Base-by-base conservation (phyloP, 2,888 invertebrate genomes). In the Polyploca ridens region DNA sequence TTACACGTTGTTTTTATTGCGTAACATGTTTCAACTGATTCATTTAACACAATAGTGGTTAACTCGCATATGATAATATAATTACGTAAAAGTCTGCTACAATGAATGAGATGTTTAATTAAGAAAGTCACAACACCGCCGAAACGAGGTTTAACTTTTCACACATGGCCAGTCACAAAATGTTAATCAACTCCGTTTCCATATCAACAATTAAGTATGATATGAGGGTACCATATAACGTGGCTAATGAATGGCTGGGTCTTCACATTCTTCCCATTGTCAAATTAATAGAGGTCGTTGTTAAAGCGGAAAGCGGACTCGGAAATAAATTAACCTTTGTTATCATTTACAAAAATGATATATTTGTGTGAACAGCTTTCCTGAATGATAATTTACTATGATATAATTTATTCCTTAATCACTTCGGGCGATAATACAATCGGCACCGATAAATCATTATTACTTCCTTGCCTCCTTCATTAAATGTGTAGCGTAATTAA, bases 51-150 rank as follows among this genome's bases (percentile, higher is more conserved):
- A 90, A 91, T 90, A 84, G 79, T 71, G 65, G 74, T 76, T 85
- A 85, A 85, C 84, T 85, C 76, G 77, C 79, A 76, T 27, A 27
- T 27, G 27, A 27, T 27, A 81, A 76, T 78, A 69, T 70, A 78
- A 41, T 90, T 90, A 86, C 86, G 84, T 87, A 87, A 90, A 84
- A 74, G 73, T 81, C 78, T 78, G 78, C 77, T 84, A 84, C 83
- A 80, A 77, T 87, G 86, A 90, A 89, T 88, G 84, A 82, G 78
- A 69, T 87, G 89, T 88, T 90, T 88, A 81, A 85, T 85, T 85
- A 85, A 79, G 84, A 76, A 84, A 87, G 68, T 69, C 75, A 81
- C 76, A 81, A 80, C 75, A 78, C 68, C 69, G 66, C 66, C 72
- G 75, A 81, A 86, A 82, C 76, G 78, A 72, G 82, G 78, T 75